Conservation (phyloP, 2,113 vertebrate species). For the Scomber scombrus region DNA sequence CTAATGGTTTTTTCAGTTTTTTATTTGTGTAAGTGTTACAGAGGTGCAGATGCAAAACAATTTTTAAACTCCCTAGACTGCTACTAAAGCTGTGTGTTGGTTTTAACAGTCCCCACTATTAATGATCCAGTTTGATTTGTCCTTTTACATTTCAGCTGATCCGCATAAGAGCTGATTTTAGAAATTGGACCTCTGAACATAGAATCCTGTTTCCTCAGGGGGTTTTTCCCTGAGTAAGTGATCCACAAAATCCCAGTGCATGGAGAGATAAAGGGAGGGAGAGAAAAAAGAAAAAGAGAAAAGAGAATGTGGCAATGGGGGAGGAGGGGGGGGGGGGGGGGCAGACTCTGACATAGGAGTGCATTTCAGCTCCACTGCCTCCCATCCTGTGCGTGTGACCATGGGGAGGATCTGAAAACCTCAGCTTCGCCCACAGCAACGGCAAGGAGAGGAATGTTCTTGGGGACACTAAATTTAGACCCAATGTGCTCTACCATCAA, state of each 20-base stretch:
- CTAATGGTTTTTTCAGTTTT: slow-evolving; percentile 48
- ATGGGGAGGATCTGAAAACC: slow-evolving; percentile 74
- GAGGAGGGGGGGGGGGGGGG: neutral
- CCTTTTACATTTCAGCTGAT: slow-evolving; percentile 49
- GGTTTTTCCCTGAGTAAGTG: slow-evolving; percentile 64
- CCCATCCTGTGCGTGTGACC: slow-evolving; percentile 68
- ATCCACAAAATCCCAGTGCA: slow-evolving; percentile 68
- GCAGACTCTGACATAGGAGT: slow-evolving; percentile 66
- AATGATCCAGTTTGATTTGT: slow-evolving; percentile 60
- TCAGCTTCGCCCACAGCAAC: slow-evolving; percentile 71
- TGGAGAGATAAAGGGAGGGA: slow-evolving; percentile 59
- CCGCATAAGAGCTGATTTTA: slow-evolving; percentile 48
- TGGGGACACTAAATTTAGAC: slow-evolving; percentile 78
- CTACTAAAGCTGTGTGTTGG: slow-evolving; percentile 18
- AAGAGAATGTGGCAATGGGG: slow-evolving; percentile 19
- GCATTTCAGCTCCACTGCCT: slow-evolving; percentile 75
- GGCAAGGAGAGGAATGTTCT: slow-evolving; percentile 71
- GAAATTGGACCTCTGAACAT: slow-evolving; percentile 58
- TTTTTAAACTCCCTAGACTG: slow-evolving; percentile 38
- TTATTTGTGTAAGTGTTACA: slow-evolving; percentile 28
- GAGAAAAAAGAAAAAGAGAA: slow-evolving; percentile 36
- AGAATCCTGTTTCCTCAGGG: slow-evolving; percentile 52
- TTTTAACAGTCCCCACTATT: slow-evolving; percentile 16
- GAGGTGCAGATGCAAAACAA: slow-evolving; percentile 43
- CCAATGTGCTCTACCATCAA: slow-evolving; percentile 78